Conservation (phyloP, 2,888 invertebrate species). For the Graphium colonna region DNA sequence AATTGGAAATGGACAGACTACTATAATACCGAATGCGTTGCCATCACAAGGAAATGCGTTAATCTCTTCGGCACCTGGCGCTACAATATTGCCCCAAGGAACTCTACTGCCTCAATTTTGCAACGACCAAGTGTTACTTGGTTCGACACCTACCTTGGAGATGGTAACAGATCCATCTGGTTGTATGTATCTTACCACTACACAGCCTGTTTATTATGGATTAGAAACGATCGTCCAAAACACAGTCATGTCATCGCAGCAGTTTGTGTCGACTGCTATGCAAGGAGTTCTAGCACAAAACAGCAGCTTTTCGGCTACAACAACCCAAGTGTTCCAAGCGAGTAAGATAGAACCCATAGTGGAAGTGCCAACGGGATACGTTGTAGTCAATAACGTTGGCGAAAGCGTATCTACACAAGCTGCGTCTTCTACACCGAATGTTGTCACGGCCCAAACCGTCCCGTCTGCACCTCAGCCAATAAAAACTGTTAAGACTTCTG, state of each 20-base stretch:
- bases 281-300: constrained; percentile 89
- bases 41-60: constrained; percentile 76
- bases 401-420: constrained; percentile 63
- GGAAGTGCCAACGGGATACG: constrained; percentile 86
- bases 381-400: constrained; percentile 83
- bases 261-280: constrained; percentile 90
- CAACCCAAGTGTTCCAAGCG: constrained; percentile 91
- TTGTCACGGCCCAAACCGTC: constrained; percentile 64
- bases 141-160: constrained; percentile 81
- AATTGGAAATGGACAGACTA: constrained; percentile 71
- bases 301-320: constrained; percentile 91
- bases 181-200: constrained; percentile 81
- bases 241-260: constrained; percentile 93
- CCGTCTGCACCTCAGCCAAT: constrained; percentile 63
- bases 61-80: constrained; percentile 76
- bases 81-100: constrained; percentile 82
- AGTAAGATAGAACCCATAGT: constrained; percentile 91
- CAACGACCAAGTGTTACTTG: constrained; percentile 82
- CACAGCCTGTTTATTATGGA: constrained; percentile 90
- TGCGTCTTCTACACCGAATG: constrained; percentile 61
- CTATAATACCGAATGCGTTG: constrained; percentile 70
- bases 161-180: constrained; percentile 82
- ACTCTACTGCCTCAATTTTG: constrained; percentile 76
- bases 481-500: constrained; percentile 61
- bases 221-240: constrained; percentile 93